phyloP scores from a whole-genome alignment of 2,797 vertebrate species.

The Fistularia commersonii region DNA sequence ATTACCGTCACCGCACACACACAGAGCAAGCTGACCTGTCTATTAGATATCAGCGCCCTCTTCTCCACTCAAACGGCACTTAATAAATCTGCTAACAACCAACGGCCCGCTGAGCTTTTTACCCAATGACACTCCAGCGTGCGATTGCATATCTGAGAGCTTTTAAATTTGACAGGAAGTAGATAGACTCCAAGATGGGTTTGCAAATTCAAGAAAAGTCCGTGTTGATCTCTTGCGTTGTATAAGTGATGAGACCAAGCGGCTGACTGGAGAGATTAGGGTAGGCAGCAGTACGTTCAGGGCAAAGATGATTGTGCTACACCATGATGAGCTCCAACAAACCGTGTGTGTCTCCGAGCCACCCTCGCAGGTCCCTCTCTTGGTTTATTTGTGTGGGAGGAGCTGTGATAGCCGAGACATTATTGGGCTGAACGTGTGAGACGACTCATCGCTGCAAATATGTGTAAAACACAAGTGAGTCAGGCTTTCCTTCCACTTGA shows the following conservation, averaged over 20 bases:
- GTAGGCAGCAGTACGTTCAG: slow-evolving; percentile 28
- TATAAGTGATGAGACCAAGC: too few relatives aligned
- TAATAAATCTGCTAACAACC: slow-evolving; percentile 15
- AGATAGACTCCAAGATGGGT: too few relatives aligned
- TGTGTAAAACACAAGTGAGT: slow-evolving; percentile 19
- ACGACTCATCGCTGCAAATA: slow-evolving; percentile 17
- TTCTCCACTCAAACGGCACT: slow-evolving; percentile 13
- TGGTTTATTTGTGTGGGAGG: slow-evolving; percentile 7
- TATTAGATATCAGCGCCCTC: slow-evolving; percentile 1
- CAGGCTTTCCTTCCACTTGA: background rate
- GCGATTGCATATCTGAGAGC: slow-evolving; percentile 8
- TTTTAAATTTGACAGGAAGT: slow-evolving; percentile 7
- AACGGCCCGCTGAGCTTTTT: slow-evolving; percentile 4
- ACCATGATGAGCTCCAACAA: slow-evolving; percentile 42
- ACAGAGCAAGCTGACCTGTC: slow-evolving; percentile 21
- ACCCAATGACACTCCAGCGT: slow-evolving; percentile 7
- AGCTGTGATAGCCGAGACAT: slow-evolving; percentile 20
- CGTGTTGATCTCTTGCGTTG: too few relatives aligned
- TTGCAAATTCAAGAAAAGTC: too few relatives aligned
- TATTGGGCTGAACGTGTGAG: slow-evolving; percentile 31
- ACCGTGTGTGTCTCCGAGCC: slow-evolving; percentile 32
- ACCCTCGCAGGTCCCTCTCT: slow-evolving; percentile 29
- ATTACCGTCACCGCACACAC: too few relatives aligned
- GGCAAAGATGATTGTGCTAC: slow-evolving; percentile 29
- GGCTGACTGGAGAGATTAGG: background rate